A percentile compares a stretch with the other conserved stretches of the same genome.
Evolutionary conservation across 92 coral and sea anemone species (phyloP).

Genomic region (Anthopleura xanthogrammica): DNA sequence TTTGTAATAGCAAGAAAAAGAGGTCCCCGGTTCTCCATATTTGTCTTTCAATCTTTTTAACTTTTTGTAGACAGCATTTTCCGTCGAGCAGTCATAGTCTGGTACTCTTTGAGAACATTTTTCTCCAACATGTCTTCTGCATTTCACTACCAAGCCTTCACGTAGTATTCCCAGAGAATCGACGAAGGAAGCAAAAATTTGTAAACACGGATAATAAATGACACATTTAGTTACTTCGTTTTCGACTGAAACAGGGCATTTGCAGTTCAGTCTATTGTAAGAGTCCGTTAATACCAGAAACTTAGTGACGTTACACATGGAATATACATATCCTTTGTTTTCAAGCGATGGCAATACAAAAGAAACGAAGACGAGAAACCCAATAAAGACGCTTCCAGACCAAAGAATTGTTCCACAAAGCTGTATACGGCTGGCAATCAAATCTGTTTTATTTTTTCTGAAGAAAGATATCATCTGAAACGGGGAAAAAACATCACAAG

Average conservation of each 20-base stretch:
- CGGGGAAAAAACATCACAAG: background rate
- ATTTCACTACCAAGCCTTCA: slow-evolving; percentile 47
- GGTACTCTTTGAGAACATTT: slow-evolving; percentile 61
- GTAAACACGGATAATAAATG: slow-evolving; percentile 62
- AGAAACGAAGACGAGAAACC: slow-evolving; percentile 47
- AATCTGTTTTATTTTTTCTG: background rate
- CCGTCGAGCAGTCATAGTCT: slow-evolving; percentile 55
- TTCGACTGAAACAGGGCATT: slow-evolving; percentile 14
- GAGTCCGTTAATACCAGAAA: slow-evolving; percentile 19
- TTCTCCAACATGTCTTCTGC: slow-evolving; percentile 51
- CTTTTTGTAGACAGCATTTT: slow-evolving; percentile 38
- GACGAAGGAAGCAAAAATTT: slow-evolving; percentile 36
- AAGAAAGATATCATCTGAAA: background rate
- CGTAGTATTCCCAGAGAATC: background rate
- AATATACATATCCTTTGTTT: slow-evolving; percentile 31
- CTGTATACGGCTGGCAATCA: slow-evolving; percentile 25
- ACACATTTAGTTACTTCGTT: slow-evolving; percentile 40
- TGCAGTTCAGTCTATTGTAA: slow-evolving; percentile 41
- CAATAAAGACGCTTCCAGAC: slow-evolving; percentile 33
- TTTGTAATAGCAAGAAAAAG: slow-evolving; percentile 43
- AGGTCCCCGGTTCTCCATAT: slow-evolving; percentile 35
- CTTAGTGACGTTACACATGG: slow-evolving; percentile 45
- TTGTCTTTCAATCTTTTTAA: slow-evolving; percentile 39
- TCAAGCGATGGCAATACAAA: slow-evolving; percentile 56
- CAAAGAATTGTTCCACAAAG: slow-evolving; percentile 28